A percentile compares a stretch with the other conserved stretches of the same genome.
Conservation (phyloP, 2,888 invertebrate genomes). For the Rhodophaea formosa region DNA sequence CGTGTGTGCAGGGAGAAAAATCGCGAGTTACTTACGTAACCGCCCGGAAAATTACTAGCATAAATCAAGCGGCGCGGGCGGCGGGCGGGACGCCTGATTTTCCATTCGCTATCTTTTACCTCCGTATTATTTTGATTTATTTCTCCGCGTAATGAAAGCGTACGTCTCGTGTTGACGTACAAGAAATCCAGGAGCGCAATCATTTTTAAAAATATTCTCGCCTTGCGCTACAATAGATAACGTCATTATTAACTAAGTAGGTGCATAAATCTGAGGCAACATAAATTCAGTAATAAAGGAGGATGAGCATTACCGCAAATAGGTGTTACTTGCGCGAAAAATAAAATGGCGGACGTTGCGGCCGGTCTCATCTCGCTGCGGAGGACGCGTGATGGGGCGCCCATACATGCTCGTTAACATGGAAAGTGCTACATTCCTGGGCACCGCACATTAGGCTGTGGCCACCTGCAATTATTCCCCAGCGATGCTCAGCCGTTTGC, state of each 20-base stretch:
- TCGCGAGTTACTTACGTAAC: slow-evolving; percentile 77
- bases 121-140: slow-evolving; percentile 80
- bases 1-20: slow-evolving; percentile 76
- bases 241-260: slow-evolving; percentile 56
- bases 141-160: slow-evolving; percentile 74
- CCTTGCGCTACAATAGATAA: slow-evolving; percentile 38
- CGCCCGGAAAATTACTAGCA: slow-evolving; percentile 77
- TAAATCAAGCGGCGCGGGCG: slow-evolving; percentile 61
- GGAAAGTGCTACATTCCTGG: slow-evolving; percentile 64
- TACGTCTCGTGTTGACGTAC: slow-evolving; percentile 72
- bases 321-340: slow-evolving; percentile 59
- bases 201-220: slow-evolving; percentile 53
- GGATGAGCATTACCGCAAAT: slow-evolving; percentile 64
- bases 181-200: slow-evolving; percentile 58
- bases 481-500: slow-evolving; percentile 11
- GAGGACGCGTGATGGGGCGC: slow-evolving; percentile 49
- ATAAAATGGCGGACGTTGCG: slow-evolving; percentile 63
- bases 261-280: slow-evolving; percentile 45
- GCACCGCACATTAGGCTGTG: slow-evolving; percentile 67
- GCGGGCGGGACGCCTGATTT: slow-evolving; percentile 65
- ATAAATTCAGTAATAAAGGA: slow-evolving; percentile 59
- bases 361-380: slow-evolving; percentile 37
- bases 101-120: slow-evolving; percentile 78
- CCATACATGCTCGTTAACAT: slow-evolving; percentile 62
- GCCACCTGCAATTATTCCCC: slow-evolving; percentile 56